A percentile compares a stretch with the other conserved stretches of the same genome.
Conservation (phyloP, 2,888 invertebrate species). For the Monoplex corrugatus region DNA sequence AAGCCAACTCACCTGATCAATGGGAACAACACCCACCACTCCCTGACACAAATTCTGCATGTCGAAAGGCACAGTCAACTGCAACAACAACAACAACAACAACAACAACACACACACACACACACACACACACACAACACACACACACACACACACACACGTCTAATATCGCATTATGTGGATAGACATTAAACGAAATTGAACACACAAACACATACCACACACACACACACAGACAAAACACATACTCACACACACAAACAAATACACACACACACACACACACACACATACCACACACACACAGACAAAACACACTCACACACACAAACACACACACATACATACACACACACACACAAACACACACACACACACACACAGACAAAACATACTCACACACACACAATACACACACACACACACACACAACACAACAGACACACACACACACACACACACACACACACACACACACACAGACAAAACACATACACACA, state of each 20-base stretch:
- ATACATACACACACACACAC: too few species aligned
- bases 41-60: conserved; percentile 56
- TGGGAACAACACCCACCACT: conserved; percentile 37
- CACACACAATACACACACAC: too few species aligned
- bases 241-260: background rate
- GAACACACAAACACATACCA: too few species aligned
- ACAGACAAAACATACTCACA: too few species aligned
- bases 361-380: background rate
- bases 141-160: background rate
- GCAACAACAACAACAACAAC: conserved; percentile 43
- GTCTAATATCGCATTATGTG: too few species aligned
- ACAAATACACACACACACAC: background rate
- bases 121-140: background rate
- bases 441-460: background rate
- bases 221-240: too few species aligned
- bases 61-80: conserved; percentile 54
- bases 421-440: too few species aligned
- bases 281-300: background rate
- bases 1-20: conserved; percentile 50
- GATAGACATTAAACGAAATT: too few species aligned
- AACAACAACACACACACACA: background rate
- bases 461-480: background rate
- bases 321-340: background rate
- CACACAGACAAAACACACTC: background rate
- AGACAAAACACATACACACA: background rate